Base-by-base conservation (phyloP, 37 sponge, comb jelly and placozoan genomes). In the Haliclona indistincta region DNA sequence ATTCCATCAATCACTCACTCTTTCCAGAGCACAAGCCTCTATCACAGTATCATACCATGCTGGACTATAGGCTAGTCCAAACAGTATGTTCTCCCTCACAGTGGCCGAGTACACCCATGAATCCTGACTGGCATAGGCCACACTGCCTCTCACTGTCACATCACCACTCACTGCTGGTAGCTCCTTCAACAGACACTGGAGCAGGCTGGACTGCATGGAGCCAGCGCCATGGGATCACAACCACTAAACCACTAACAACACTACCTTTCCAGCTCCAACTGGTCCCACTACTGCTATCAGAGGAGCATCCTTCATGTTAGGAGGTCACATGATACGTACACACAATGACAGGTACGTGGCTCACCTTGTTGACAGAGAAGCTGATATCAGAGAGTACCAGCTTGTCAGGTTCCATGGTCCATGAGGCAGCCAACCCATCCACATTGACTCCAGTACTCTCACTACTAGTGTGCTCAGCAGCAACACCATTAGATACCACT, bases 41-140 rank as follows among this genome's bases (percentile, higher is more conserved):
- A 90, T 15, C 37, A 86, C 87, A 17, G 25, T 41, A 5, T 81
- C 23, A 36, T 84, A 89, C 36, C 86, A 41, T 7, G 79, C 72
- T 40, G n/a, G 3, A 13, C 70, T 38, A 65, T 38, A 70, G n/a
- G 55, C 52, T 5, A 22, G 44, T 6, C 90, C 90, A 75, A 89
- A 84, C 26, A 89, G 76, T 43, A 89, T 80, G 49, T 89, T 89
- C n/a, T 89, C 86, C 43, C 76, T 76, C 38, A 89, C 17, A 38
- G 90, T 89, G 4, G 81, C 90, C 43, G 86, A 79, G 70, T 80
- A 89, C 32, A 89, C 81, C 90, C 90, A 89, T 37, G 90, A 76
- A 32, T 79, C 67, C 53, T 89, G n/a, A n/a, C n/a, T n/a, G n/a
- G n/a, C n/a, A n/a, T n/a, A n/a, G n/a, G n/a, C n/a, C n/a, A n/a